Base-by-base conservation (phyloP, 2,888 invertebrate genomes). In the Taenaris catops region DNA sequence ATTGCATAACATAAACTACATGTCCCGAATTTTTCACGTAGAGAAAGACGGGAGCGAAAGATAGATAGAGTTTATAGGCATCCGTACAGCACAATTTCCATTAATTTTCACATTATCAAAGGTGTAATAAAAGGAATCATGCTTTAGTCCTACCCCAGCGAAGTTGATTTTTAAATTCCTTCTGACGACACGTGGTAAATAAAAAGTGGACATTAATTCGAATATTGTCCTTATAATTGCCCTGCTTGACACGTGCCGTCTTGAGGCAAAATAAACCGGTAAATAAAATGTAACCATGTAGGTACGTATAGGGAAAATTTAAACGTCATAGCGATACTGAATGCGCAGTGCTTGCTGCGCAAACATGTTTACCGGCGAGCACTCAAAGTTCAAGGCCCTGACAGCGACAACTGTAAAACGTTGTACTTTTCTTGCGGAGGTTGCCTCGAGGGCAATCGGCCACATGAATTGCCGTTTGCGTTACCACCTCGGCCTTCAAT, bases 331-430 rank as follows among this genome's bases (percentile, higher is more conserved):
- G 61, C 56, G 65, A 49, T 66, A 63, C 63, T 57, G 68, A 75
- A 64, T 76, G 78, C 76, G 75, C 75, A 78, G 66, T 72, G 66
- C 51, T 55, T 53, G 66, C 58, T 63, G 70, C 71, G 72, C 75
- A 84, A 84, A 84, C 81, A 83, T 83, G 84, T 84, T 84, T 83
- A 78, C 75, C 59, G 57, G 58, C 67, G 60, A 55, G 58, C 59
- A 60, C 62, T 53, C 72, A 74, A 81, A 78, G 84, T 86, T 84
- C 83, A 86, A 83, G 84, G 83, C 62, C 66, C 74, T 56, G 50
- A 55, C 64, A 68, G 68, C 65, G 63, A 64, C 64, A 55, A 51
- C 50, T 54, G 57, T 51, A 53, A 63, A 68, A 63, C 67, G 60
- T 64, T 64, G 64, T 66, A 62, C 68, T 63, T 64, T 65, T 64